Evolutionary conservation across 1,140 invertebrate species (phyloP).

Genomic region (Dendrolimus punctatus): DNA sequence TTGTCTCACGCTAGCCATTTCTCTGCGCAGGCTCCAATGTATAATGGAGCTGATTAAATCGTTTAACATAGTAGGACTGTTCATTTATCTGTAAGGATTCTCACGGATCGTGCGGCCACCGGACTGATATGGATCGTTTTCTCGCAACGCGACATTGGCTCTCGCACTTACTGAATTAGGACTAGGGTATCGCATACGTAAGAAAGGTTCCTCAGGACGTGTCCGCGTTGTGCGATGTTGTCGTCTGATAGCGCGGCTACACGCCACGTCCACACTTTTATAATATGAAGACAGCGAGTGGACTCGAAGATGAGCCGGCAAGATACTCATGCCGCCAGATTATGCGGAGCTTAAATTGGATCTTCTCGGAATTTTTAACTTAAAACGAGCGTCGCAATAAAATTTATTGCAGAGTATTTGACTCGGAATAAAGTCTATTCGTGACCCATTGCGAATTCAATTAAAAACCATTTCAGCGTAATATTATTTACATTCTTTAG

Average conservation of each 20-base stretch:
- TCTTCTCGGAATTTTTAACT: constrained; percentile 61
- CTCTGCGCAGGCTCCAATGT: constrained; percentile 21
- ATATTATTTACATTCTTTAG: constrained; percentile 32
- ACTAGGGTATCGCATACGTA: constrained; percentile 26
- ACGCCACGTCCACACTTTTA: constrained; percentile 4
- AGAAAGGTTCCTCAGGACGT: neutral
- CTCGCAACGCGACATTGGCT: constrained; percentile 10
- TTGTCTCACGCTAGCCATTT: constrained; percentile 16
- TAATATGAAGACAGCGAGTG: constrained; percentile 3
- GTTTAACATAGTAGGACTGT: constrained; percentile 26
- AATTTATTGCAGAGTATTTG: constrained; percentile 56
- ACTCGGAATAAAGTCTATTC: constrained; percentile 39
- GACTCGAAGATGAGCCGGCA: constrained; percentile 14
- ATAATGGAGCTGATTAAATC: constrained; percentile 54
- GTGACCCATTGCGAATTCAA: constrained; percentile 33
- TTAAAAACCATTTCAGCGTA: constrained; percentile 31
- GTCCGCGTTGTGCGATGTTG: too few relatives aligned
- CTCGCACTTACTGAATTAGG: constrained; percentile 27
- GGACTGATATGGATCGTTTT: constrained; percentile 33
- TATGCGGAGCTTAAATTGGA: constrained; percentile 59
- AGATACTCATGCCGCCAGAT: constrained; percentile 48
- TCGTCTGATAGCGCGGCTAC: constrained; percentile 9
- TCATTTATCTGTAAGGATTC: constrained; percentile 36
- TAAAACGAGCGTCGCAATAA: constrained; percentile 48
- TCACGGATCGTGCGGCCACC: constrained; percentile 34